Evolutionary conservation across 2,113 vertebrate species (phyloP).

Genomic region (Lutjanus erythropterus): DNA sequence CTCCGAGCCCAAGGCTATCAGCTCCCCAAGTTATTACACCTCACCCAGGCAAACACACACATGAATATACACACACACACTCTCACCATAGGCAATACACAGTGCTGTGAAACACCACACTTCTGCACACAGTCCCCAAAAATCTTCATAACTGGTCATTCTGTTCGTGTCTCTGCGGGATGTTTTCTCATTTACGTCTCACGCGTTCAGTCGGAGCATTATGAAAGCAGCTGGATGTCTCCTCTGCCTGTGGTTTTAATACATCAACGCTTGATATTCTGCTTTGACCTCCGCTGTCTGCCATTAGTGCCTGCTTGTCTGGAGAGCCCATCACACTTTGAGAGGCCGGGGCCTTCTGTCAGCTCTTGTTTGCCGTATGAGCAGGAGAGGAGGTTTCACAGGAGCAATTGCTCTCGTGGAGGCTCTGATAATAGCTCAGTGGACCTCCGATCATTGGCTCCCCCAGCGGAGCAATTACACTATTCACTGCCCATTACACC

Average conservation of each 20-base stretch:
- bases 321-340: slow-evolving; percentile 49
- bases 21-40: slow-evolving; percentile 42
- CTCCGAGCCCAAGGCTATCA: slow-evolving; percentile 43
- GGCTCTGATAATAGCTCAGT: slow-evolving; percentile 45
- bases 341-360: slow-evolving; percentile 58
- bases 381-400: slow-evolving; percentile 40
- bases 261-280: slow-evolving; percentile 43
- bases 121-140: neutral
- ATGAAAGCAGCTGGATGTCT: slow-evolving; percentile 42
- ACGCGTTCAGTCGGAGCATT: neutral
- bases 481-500: slow-evolving; percentile 47
- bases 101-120: neutral
- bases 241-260: slow-evolving; percentile 39
- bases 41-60: neutral
- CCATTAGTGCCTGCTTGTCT: slow-evolving; percentile 57
- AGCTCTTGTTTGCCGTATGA: slow-evolving; percentile 38
- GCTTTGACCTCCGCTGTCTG: slow-evolving; percentile 57
- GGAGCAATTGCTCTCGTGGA: slow-evolving; percentile 44
- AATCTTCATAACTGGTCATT: slow-evolving; percentile 22
- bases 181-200: slow-evolving; percentile 41
- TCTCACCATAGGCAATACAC: neutral
- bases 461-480: slow-evolving; percentile 58
- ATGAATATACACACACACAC: neutral
- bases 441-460: slow-evolving; percentile 46
- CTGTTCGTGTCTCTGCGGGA: slow-evolving; percentile 23